Evolutionary conservation across 2,888 invertebrate genomes (phyloP).

Genomic region (Drosophila cognata): DNA sequence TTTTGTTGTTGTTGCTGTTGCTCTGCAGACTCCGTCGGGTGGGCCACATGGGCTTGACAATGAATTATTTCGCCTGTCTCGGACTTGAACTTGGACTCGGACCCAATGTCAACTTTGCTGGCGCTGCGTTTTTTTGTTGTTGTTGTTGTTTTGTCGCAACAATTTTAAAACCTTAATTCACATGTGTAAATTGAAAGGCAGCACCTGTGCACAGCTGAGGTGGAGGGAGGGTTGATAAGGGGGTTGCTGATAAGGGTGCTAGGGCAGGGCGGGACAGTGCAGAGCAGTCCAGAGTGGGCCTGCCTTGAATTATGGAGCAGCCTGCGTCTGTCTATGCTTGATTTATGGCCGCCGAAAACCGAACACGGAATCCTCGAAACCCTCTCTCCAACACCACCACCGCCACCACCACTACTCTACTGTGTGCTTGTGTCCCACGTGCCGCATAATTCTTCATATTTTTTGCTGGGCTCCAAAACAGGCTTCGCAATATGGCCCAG

Average conservation of each 20-base stretch:
- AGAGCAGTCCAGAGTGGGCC: slow-evolving; percentile 6
- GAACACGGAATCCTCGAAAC: neutral
- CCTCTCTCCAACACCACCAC: neutral
- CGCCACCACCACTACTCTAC: neutral
- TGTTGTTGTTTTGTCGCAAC: slow-evolving; percentile 56
- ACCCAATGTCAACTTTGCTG: slow-evolving; percentile 26
- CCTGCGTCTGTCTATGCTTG: slow-evolving; percentile 75
- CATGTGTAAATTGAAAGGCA: slow-evolving; percentile 77
- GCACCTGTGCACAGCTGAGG: slow-evolving; percentile 72
- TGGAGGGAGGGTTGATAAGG: neutral
- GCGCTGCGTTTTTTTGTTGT: slow-evolving; percentile 23
- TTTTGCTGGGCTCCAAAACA: slow-evolving; percentile 66
- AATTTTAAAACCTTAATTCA: slow-evolving; percentile 81
- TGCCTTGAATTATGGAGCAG: slow-evolving; percentile 74
- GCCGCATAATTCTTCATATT: slow-evolving; percentile 78
- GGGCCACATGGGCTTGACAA: slow-evolving; percentile 78
- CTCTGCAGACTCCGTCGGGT: slow-evolving; percentile 18
- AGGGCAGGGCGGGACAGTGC: neutral
- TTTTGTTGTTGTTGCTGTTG: neutral
- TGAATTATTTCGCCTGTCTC: slow-evolving; percentile 79
- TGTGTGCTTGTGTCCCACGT: slow-evolving; percentile 62
- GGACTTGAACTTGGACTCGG: slow-evolving; percentile 38
- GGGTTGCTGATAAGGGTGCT: slow-evolving; percentile 25
- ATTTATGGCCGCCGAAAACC: slow-evolving; percentile 62
- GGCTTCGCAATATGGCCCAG: slow-evolving; percentile 48